These are phyloP conservation scores for Stomatorhinus walkeri DNA, from an alignment of 2,797 vertebrate species.

Conservation along the genomic window DNA sequence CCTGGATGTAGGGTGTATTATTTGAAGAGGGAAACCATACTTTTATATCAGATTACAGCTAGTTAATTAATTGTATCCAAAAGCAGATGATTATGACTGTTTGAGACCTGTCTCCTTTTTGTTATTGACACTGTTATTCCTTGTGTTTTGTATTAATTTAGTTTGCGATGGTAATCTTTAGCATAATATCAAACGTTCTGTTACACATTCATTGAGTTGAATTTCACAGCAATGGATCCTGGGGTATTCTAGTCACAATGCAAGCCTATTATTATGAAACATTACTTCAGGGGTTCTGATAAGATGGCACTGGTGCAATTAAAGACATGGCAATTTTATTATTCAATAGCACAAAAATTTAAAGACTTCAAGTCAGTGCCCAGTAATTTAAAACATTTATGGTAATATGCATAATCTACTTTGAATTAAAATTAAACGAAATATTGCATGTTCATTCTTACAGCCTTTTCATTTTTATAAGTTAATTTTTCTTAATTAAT, in stretches of 20 bases:
- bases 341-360: neutral
- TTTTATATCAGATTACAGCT: neutral
- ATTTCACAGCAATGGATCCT: neutral
- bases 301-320: neutral
- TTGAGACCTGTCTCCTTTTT: neutral
- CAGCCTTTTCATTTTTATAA: neutral
- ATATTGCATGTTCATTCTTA: neutral
- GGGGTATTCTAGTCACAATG: neutral
- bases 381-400: conserved; percentile 5
- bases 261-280: neutral
- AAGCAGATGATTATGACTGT: neutral
- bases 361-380: neutral
- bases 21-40: neutral
- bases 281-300: neutral
- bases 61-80: neutral
- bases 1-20: neutral
- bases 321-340: conserved; percentile 3
- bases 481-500: neutral
- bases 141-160: neutral
- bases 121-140: neutral
- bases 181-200: neutral
- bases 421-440: conserved; percentile 1
- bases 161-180: neutral
- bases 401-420: neutral
- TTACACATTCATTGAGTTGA: neutral